Percentiles rank a stretch among this genome's conserved stretches.
phyloP scores from a whole-genome alignment of 2,888 invertebrate species.

The Drosophila rubida region DNA sequence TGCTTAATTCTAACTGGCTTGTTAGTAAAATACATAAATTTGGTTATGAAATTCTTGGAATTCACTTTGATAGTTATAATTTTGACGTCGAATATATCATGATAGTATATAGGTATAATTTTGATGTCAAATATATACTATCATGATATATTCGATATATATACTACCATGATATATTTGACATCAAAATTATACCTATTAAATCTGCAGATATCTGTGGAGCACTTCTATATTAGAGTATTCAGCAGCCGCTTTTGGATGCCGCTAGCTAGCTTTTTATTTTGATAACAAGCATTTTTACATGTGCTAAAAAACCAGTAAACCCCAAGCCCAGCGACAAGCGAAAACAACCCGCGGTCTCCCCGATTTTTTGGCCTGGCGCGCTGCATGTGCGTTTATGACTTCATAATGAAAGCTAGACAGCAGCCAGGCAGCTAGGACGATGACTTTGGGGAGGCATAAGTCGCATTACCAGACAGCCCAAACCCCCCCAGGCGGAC shows the following conservation, averaged over 20 bases:
- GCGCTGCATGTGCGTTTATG: constrained; percentile 80
- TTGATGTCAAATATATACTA: too few species aligned
- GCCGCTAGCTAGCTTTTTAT: constrained; percentile 7
- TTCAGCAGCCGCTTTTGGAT: neutral
- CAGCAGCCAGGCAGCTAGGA: constrained; percentile 42
- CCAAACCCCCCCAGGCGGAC: constrained; percentile 35
- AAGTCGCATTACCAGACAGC: constrained; percentile 59
- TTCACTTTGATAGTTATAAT: too few species aligned
- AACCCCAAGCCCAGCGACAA: constrained; percentile 11
- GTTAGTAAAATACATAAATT: too few species aligned
- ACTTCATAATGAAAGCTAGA: constrained; percentile 76
- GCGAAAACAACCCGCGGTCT: constrained; percentile 29
- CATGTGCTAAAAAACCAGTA: constrained; percentile 75
- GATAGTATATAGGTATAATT: too few species aligned
- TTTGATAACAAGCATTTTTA: constrained; percentile 77
- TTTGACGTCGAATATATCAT: too few species aligned
- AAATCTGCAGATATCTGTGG: too few species aligned
- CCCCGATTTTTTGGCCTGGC: constrained; percentile 52
- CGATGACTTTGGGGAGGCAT: constrained; percentile 73
- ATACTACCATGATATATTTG: too few species aligned
- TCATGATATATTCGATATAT: too few species aligned
- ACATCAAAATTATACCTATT: too few species aligned
- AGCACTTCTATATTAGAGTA: constrained; percentile 14
- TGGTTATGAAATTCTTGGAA: too few species aligned
- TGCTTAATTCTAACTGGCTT: too few species aligned